These are phyloP conservation scores for Rhea pennata DNA, from an alignment of 2,113 vertebrate species.

Conservation along the genomic window DNA sequence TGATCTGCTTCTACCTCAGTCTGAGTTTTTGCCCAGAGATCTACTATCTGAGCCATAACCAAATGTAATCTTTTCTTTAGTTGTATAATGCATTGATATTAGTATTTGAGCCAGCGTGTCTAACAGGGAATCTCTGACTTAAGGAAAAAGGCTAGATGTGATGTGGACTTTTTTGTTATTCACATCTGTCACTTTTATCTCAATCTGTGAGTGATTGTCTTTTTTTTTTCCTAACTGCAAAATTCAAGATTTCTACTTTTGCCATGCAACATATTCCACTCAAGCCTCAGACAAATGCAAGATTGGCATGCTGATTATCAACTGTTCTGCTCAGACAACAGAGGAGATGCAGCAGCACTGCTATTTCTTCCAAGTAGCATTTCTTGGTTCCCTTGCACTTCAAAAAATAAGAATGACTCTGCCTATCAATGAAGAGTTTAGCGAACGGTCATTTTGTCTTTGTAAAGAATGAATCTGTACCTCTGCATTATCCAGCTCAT, in stretches of 20 bases:
- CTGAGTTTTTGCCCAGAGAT: neutral
- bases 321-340: neutral
- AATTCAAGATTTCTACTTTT: neutral
- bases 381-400: neutral
- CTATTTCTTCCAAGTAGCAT: neutral
- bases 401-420: neutral
- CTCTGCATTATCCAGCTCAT: neutral
- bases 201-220: neutral
- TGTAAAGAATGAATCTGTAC: neutral
- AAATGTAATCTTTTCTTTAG: neutral
- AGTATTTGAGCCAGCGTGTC: neutral
- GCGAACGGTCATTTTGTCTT: neutral
- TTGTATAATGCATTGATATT: neutral
- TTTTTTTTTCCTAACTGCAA: neutral
- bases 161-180: neutral
- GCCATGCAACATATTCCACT: neutral
- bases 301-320: neutral
- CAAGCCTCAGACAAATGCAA: neutral
- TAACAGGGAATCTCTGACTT: neutral
- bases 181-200: neutral
- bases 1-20: neutral
- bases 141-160: neutral
- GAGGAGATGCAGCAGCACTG: neutral
- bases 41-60: neutral
- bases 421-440: neutral